A percentile compares a stretch with the other conserved stretches of the same genome.
phyloP scores from a whole-genome alignment of 1,140 invertebrate genomes.

The Lordiphosa stackelbergi region DNA sequence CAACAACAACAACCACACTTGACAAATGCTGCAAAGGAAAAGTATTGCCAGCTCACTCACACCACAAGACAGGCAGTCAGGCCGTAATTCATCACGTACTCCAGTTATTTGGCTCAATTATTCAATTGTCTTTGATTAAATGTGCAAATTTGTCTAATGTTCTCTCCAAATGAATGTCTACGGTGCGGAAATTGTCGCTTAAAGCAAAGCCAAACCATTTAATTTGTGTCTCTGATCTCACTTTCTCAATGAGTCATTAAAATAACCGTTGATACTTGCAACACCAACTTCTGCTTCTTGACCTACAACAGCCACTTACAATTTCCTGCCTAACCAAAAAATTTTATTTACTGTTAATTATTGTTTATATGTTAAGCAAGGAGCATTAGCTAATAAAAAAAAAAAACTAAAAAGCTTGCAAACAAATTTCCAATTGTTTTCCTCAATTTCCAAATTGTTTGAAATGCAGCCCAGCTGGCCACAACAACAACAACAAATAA shows the following conservation, averaged over 20 bases:
- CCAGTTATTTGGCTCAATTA: constrained; percentile 55
- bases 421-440: constrained; percentile 38
- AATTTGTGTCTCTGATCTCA: constrained; percentile 56
- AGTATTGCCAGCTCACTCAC: constrained; percentile 30
- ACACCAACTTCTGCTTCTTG: constrained; percentile 48
- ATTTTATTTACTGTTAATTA: constrained; percentile 61
- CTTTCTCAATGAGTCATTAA: constrained; percentile 39
- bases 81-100: constrained; percentile 13
- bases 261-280: constrained; percentile 25
- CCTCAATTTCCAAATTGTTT: constrained; percentile 44
- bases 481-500: constrained; percentile 43
- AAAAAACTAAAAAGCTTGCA: constrained; percentile 46
- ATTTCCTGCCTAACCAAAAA: constrained; percentile 20
- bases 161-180: constrained; percentile 31
- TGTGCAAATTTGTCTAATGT: constrained; percentile 72
- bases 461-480: constrained; percentile 56
- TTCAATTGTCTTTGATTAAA: constrained; percentile 68
- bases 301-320: constrained; percentile 52
- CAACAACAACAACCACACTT: constrained; percentile 41
- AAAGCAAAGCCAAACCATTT: constrained; percentile 38
- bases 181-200: constrained; percentile 55
- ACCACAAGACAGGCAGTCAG: constrained; percentile 20
- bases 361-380: constrained; percentile 45
- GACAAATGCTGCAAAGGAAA: constrained; percentile 32
- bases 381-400: constrained; percentile 55